Evolutionary conservation across 2,113 vertebrate species (phyloP).

Genomic region (Galbula dea): DNA sequence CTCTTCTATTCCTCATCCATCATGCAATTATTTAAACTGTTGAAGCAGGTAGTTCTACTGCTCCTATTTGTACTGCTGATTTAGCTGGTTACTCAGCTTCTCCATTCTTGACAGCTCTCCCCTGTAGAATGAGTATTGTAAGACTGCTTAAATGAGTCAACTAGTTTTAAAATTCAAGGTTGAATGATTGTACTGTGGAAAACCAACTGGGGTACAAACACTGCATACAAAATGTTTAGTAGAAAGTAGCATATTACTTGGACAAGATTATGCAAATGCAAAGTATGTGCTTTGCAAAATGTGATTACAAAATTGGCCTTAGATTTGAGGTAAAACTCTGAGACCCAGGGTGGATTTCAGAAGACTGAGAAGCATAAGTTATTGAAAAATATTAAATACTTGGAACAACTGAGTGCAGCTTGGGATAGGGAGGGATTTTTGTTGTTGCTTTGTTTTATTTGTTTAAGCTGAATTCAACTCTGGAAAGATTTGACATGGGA

Average conservation of each 20-base stretch:
- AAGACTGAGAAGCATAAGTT: not conserved
- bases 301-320: not conserved
- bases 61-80: constrained; percentile 49
- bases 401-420: not conserved
- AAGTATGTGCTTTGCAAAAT: not conserved
- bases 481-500: not conserved
- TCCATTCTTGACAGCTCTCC: constrained; percentile 13
- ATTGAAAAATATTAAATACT: not conserved
- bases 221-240: not conserved
- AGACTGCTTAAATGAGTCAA: constrained; percentile 21
- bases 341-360: not conserved
- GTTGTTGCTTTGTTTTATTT: not conserved
- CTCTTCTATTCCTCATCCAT: not conserved
- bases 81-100: constrained; percentile 26
- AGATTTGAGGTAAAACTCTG: not conserved
- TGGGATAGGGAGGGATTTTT: not conserved
- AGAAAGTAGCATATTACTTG: not conserved
- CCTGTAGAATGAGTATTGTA: constrained; percentile 7
- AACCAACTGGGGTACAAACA: not conserved
- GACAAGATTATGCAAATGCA: not conserved
- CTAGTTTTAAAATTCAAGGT: constrained; percentile 17
- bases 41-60: constrained; percentile 34
- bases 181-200: not conserved
- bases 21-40: constrained; percentile 26
- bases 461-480: not conserved